phyloP scores from a whole-genome alignment of 2,113 vertebrate genomes.

The Hucho hucho region DNA sequence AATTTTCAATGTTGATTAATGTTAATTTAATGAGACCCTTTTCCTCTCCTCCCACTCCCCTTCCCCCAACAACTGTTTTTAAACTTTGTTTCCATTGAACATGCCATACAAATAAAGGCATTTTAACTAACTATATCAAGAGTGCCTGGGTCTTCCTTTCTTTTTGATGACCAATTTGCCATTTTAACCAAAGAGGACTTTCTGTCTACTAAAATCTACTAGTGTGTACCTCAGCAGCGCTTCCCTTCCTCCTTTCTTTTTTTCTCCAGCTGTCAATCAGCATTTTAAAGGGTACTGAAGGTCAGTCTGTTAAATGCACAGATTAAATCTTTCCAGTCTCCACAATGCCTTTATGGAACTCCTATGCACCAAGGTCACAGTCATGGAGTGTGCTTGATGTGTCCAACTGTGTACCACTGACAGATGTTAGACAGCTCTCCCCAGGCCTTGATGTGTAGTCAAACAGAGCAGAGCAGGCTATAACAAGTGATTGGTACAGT shows the following conservation, averaged over 20 bases:
- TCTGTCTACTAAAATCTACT: too few species aligned
- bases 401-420: constrained; percentile 36
- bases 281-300: constrained; percentile 28
- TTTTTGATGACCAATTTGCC: too few species aligned
- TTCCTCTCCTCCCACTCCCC: constrained; percentile 12
- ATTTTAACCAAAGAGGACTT: too few species aligned
- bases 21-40: constrained; percentile 28
- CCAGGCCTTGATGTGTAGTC: constrained; percentile 20
- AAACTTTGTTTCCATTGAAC: too few species aligned
- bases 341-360: constrained; percentile 27
- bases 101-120: too few species aligned
- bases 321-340: constrained; percentile 9
- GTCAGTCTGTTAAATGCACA: constrained; percentile 18
- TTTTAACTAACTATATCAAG: too few species aligned
- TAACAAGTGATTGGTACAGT: constrained; percentile 6
- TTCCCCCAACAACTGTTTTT: constrained; percentile 19
- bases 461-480: neutral
- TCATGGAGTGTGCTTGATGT: constrained; percentile 19
- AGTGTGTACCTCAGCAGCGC: too few species aligned
- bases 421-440: constrained; percentile 30
- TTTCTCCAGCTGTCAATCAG: constrained; percentile 2
- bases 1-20: constrained; percentile 39
- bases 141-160: too few species aligned
- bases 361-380: constrained; percentile 20
- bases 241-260: too few species aligned